Percentiles rank a stretch among this genome's conserved stretches.
Evolutionary conservation across 1,140 invertebrate genomes (phyloP).

Genomic region (Piezodorus guildinii): DNA sequence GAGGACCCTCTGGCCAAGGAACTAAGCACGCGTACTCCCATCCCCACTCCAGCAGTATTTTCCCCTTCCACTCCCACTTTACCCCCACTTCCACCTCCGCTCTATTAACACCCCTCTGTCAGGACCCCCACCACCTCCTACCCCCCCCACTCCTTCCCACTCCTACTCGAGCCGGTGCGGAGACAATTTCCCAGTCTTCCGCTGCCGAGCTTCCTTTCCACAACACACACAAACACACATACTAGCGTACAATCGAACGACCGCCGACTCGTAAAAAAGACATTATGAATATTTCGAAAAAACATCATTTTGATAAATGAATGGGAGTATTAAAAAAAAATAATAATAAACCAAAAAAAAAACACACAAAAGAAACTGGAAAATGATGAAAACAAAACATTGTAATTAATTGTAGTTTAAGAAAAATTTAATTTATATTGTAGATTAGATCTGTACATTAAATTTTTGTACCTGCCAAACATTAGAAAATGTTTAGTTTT

Average conservation of each 20-base stretch:
- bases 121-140: too few species aligned
- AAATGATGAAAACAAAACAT: not conserved
- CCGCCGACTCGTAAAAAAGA: too few species aligned
- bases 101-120: too few species aligned
- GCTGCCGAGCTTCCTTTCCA: too few species aligned
- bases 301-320: not conserved
- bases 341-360: not conserved
- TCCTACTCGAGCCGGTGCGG: too few species aligned
- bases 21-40: not conserved
- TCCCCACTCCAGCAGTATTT: slow-evolving; percentile 4
- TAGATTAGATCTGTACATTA: not conserved
- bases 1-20: slow-evolving; percentile 28
- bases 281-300: not conserved
- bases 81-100: too few species aligned
- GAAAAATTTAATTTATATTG: slow-evolving; percentile 2
- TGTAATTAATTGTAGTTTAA: slow-evolving; percentile 5
- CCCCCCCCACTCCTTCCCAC: too few species aligned
- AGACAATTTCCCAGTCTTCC: too few species aligned
- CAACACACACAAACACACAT: too few species aligned
- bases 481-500: slow-evolving; percentile 5
- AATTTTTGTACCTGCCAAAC: slow-evolving; percentile 6
- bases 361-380: not conserved
- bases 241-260: too few species aligned
- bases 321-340: not conserved
- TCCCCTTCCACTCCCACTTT: not conserved